Percentiles rank a stretch among this genome's conserved stretches.
Evolutionary conservation across 2,888 invertebrate species (phyloP).

Genomic region (Lasioglossum marginatum): DNA sequence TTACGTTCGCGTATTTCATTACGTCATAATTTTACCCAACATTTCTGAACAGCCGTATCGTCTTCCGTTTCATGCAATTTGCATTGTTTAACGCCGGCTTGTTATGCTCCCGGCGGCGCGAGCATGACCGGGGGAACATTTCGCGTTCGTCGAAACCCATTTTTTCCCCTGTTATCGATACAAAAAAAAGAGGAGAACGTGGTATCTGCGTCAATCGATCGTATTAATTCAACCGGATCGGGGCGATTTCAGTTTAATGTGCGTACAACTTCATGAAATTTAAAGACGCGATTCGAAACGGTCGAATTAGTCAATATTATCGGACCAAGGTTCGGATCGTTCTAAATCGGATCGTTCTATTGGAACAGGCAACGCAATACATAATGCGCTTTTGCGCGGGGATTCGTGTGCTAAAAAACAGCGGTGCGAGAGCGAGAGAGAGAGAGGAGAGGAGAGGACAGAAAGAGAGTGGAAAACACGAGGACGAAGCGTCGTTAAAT

Average conservation of each 20-base stretch:
- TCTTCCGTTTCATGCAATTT: conserved; percentile 3
- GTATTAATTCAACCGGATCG: conserved; percentile 38
- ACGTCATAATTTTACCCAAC: neutral
- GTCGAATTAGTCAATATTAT: conserved; percentile 62
- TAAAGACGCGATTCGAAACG: conserved; percentile 54
- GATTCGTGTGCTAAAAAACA: conserved; percentile 41
- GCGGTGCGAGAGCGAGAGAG: conserved; percentile 9
- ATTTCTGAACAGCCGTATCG: neutral
- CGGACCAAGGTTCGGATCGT: conserved; percentile 27
- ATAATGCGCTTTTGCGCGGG: conserved; percentile 20
- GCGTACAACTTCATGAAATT: conserved; percentile 39
- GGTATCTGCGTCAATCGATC: conserved; percentile 18
- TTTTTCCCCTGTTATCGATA: conserved; percentile 30
- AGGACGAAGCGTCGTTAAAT: conserved; percentile 68
- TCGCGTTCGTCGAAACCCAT: conserved; percentile 36
- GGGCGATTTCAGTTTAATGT: conserved; percentile 47
- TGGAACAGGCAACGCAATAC: conserved; percentile 51
- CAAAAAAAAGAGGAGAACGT: neutral
- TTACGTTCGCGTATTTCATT: neutral
- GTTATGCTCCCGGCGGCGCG: conserved; percentile 3
- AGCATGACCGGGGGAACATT: conserved; percentile 2
- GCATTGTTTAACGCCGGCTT: conserved; percentile 26
- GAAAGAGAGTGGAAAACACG: conserved; percentile 16
- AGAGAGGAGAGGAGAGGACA: neutral
- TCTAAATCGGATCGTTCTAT: conserved; percentile 28